Evolutionary conservation across 2,888 invertebrate species (phyloP).

Genomic region (Tineola bisselliella): DNA sequence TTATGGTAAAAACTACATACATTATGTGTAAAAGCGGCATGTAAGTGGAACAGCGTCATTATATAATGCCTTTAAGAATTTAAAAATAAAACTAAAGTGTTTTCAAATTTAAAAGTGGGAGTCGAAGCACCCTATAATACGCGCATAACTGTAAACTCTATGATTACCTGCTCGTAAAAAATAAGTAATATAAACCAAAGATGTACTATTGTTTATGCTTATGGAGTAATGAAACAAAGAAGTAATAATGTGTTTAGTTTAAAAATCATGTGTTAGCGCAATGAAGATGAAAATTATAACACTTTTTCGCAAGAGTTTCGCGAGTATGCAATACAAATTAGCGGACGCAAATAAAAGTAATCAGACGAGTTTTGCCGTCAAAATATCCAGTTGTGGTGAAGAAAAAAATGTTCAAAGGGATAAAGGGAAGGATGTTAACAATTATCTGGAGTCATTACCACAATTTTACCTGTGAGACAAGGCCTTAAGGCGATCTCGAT

Average conservation of each 20-base stretch:
- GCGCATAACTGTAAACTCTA: no score
- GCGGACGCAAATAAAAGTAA: background rate
- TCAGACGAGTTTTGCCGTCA: background rate
- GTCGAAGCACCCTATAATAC: no score
- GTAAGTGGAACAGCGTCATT: background rate
- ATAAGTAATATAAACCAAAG: no score
- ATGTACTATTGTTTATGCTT: no score
- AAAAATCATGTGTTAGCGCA: background rate
- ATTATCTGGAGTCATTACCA: constrained; percentile 46
- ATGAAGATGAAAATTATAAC: background rate
- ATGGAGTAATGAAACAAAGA: no score
- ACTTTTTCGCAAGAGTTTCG: background rate
- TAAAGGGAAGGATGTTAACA: constrained; percentile 43
- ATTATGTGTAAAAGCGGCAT: background rate
- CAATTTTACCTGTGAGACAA: constrained; percentile 16
- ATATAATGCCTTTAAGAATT: background rate
- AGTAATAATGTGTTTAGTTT: no score
- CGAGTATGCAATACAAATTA: constrained; percentile 8
- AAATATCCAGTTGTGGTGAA: background rate
- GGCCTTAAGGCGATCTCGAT: constrained; percentile 9
- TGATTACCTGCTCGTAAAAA: no score
- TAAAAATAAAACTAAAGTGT: background rate
- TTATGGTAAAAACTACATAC: constrained; percentile 8
- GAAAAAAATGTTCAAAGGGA: background rate
- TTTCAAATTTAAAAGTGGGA: background rate